Evolutionary conservation across 2,888 invertebrate species (phyloP).

Genomic region (Zhuqinia jingwanae): DNA sequence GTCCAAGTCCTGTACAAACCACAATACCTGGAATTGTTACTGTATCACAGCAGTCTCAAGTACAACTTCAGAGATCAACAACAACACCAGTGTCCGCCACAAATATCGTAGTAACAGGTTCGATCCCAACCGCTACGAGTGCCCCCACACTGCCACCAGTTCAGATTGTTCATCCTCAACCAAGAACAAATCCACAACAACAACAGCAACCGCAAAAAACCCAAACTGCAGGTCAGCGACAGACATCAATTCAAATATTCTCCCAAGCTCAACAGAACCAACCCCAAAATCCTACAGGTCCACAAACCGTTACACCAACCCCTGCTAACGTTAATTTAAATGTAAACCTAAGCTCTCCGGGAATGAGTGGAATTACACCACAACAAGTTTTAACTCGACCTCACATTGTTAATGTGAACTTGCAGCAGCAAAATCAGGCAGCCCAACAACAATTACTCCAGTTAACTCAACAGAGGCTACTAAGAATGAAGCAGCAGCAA

Average conservation of each 20-base stretch:
- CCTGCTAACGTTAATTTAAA: conserved; percentile 76
- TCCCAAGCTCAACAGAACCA: conserved; percentile 47
- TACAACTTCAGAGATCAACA: conserved; percentile 39
- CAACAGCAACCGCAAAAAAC: conserved; percentile 53
- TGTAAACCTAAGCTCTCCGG: conserved; percentile 73
- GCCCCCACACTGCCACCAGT: conserved; percentile 74
- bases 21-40: conserved; percentile 49
- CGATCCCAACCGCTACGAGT: conserved; percentile 41
- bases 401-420: conserved; percentile 76
- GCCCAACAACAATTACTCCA: conserved; percentile 64
- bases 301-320: conserved; percentile 38
- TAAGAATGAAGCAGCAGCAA: conserved; percentile 75
- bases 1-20: neutral
- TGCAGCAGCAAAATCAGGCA: conserved; percentile 71
- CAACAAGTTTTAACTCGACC: conserved; percentile 77
- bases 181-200: conserved; percentile 65
- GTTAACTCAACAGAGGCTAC: conserved; percentile 50
- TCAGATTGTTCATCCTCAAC: conserved; percentile 78
- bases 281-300: conserved; percentile 66
- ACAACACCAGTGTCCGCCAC: conserved; percentile 21
- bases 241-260: conserved; percentile 54
- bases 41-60: conserved; percentile 9
- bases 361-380: conserved; percentile 71
- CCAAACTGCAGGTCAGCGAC: conserved; percentile 53
- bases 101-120: conserved; percentile 15